A percentile compares a stretch with the other conserved stretches of the same genome.
These are phyloP conservation scores for Arizona elegans DNA, from an alignment of 2,113 vertebrate species.

Conservation along the genomic window DNA sequence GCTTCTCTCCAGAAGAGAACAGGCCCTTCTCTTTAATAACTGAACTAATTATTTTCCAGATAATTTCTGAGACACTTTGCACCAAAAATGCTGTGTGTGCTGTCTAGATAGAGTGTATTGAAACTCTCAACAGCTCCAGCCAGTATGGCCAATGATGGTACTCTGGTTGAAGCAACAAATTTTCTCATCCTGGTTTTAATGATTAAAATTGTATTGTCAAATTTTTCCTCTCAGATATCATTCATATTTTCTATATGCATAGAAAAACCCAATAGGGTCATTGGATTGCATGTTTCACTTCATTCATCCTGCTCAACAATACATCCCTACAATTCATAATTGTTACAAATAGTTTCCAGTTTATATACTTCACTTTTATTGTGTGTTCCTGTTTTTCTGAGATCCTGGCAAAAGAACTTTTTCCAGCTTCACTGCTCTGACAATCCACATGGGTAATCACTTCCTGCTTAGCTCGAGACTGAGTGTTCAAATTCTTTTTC, in stretches of 20 bases:
- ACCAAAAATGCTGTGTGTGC: neutral
- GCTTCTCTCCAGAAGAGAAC: slow-evolving; percentile 9
- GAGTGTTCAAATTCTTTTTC: no score
- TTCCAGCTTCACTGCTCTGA: no score
- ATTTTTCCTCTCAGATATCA: neutral
- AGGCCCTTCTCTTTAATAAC: slow-evolving; percentile 51
- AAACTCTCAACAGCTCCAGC: neutral
- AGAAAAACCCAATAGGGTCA: neutral
- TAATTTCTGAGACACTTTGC: slow-evolving; percentile 39
- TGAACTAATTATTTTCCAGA: neutral
- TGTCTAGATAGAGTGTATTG: neutral
- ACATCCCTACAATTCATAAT: neutral
- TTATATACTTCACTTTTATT: neutral
- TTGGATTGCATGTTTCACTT: neutral
- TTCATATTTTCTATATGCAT: neutral
- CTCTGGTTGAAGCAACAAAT: neutral
- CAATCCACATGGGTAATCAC: no score
- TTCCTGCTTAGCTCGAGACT: no score
- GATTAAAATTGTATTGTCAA: neutral
- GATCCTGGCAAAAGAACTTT: neutral
- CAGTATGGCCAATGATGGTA: neutral
- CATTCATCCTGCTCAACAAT: neutral
- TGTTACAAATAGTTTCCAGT: neutral
- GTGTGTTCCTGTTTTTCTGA: neutral
- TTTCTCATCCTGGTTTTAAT: neutral